Base-by-base conservation (phyloP, 1,140 invertebrate species). In the Caenorhabditis latens region DNA sequence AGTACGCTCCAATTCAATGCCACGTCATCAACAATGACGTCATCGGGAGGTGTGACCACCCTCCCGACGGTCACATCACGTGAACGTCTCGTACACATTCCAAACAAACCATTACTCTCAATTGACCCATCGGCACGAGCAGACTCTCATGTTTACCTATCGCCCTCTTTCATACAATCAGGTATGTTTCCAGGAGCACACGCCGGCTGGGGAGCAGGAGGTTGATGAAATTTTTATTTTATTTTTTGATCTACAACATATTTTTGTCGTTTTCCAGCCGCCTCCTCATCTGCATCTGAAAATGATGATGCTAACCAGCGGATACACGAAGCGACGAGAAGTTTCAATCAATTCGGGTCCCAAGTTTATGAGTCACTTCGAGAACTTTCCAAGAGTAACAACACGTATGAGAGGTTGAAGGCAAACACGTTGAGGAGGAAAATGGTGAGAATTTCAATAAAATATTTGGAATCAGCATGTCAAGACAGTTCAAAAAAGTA, bases 81-180 rank as follows among this genome's bases (percentile, higher is more conserved):
- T 7, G 85, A 86, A 83, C 71, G 32, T 50, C 19, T 87, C n/a
- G 55, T 87, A 8, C 86, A 79, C 19, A 85, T 87, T 24, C 86
- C 86, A 14, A 87, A 87, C 58, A 87, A 87, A 42, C 86, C 86
- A 6, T 43, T 16, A 21, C 79, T 87, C 13, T 58, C 71, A 19
- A 87, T 87, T 58, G 86, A 87, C 67, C 85, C 83, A 58, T 32
- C 19, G 24, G 86, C 86, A 4, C 16, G 86, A 42, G 86, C 86
- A 13, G 42, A 85, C 13, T 67, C 61, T 21, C 8, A 48, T 4
- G 71, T 87, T 11, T 14, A 50, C 4, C 55, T 87, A 21, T 83
- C 71, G 3, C 86, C 86, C 1, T 85, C 85, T 19, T 87, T 84
- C 42, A 48, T 87, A 19, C 46, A 87, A 50, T 61, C 48, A 48